Evolutionary conservation across 2,888 invertebrate genomes (phyloP).

Genomic region (Danaus chrysippus): DNA sequence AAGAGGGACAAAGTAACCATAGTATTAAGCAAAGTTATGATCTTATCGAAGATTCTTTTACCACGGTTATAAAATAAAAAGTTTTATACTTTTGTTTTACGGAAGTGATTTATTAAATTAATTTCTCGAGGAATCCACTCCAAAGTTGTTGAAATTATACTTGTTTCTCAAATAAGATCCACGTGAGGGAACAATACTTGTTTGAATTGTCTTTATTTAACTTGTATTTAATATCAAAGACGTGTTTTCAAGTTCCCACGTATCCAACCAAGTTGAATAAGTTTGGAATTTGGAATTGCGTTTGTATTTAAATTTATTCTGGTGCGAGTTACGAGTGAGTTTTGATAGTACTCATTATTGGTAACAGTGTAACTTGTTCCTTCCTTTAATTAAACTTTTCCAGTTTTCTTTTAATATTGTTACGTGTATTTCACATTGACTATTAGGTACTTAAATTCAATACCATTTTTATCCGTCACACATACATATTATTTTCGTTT

Average conservation of each 20-base stretch:
- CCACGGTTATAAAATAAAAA: slow-evolving; percentile 46
- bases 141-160: slow-evolving; percentile 61
- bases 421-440: neutral
- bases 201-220: slow-evolving; percentile 66
- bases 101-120: slow-evolving; percentile 63
- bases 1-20: slow-evolving; percentile 7
- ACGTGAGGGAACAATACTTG: slow-evolving; percentile 62
- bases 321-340: slow-evolving; percentile 35
- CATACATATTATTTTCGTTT: no score
- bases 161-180: slow-evolving; percentile 62
- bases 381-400: slow-evolving; percentile 14
- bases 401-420: neutral
- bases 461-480: no score
- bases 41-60: slow-evolving; percentile 48
- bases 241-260: slow-evolving; percentile 64
- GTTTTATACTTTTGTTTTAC: slow-evolving; percentile 50
- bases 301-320: slow-evolving; percentile 54
- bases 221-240: slow-evolving; percentile 71
- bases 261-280: slow-evolving; percentile 50
- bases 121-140: slow-evolving; percentile 54
- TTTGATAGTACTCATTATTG: slow-evolving; percentile 34
- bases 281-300: slow-evolving; percentile 62
- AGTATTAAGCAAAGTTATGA: slow-evolving; percentile 34
- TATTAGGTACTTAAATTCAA: no score
- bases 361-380: slow-evolving; percentile 18